These are phyloP conservation scores for Drepana arcuata DNA, from an alignment of 1,140 invertebrate species.

Conservation along the genomic window DNA sequence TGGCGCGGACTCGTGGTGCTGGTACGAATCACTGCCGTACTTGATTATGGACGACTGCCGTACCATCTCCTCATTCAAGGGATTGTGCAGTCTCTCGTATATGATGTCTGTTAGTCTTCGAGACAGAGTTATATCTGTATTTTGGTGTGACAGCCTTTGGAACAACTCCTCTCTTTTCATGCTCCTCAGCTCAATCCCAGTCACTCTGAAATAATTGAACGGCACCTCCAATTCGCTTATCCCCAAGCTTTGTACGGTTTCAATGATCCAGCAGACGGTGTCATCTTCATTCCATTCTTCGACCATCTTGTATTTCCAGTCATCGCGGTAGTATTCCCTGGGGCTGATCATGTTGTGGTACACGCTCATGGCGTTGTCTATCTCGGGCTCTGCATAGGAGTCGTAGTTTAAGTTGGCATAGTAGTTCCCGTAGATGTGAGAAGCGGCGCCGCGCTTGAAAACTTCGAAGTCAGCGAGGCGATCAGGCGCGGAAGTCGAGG, in stretches of 20 bases:
- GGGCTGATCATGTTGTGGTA: slow-evolving; percentile 46
- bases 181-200: slow-evolving; percentile 60
- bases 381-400: slow-evolving; percentile 35
- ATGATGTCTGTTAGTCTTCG: slow-evolving; percentile 58
- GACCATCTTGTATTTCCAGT: slow-evolving; percentile 70
- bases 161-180: slow-evolving; percentile 67
- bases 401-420: slow-evolving; percentile 42
- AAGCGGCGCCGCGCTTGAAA: slow-evolving; percentile 45
- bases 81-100: slow-evolving; percentile 58
- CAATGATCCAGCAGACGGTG: slow-evolving; percentile 73
- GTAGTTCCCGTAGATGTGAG: slow-evolving; percentile 53
- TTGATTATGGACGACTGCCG: slow-evolving; percentile 42
- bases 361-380: slow-evolving; percentile 35
- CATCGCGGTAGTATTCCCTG: slow-evolving; percentile 45
- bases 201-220: slow-evolving; percentile 64
- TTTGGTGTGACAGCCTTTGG: slow-evolving; percentile 49
- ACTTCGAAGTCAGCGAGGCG: slow-evolving; percentile 58
- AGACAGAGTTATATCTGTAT: slow-evolving; percentile 29
- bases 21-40: slow-evolving; percentile 41
- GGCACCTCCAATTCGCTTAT: slow-evolving; percentile 57
- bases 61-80: slow-evolving; percentile 41
- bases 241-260: slow-evolving; percentile 52
- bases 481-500: slow-evolving; percentile 39
- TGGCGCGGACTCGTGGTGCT: slow-evolving; percentile 31
- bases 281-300: slow-evolving; percentile 72